Evolutionary conservation across 1,140 invertebrate genomes (phyloP), one percentile per base, ranked within the genome.

Genomic region (Sminthurinus signatus): DNA sequence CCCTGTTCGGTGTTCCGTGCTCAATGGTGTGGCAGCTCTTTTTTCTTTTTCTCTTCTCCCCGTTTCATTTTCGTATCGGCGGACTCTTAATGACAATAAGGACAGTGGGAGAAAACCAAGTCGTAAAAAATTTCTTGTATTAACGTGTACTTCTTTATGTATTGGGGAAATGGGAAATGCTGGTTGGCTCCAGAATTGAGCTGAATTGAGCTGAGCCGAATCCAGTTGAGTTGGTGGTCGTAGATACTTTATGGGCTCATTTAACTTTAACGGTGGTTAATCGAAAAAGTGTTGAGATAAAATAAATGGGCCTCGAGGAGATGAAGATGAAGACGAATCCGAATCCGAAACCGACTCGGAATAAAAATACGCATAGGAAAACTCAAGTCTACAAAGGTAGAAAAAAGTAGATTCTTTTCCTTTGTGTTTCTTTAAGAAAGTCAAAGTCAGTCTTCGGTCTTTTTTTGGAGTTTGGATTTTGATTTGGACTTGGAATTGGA

Each of bases 221-320:
- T n/a, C n/a, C n/a, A n/a, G n/a, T n/a, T n/a, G n/a, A n/a, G n/a
- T n/a, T n/a, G n/a, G 44, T n/a, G 44, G 21, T 46, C 44, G 23
- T 52, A 27, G 50, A 52, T 52, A 52, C 54, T 59, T 62, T 62
- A 62, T 62, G 60, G 51, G 60, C 50, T 62, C 48, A 62, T 52
- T 51, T 62, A 51, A 39, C 17, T 62, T 62, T 62, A 52, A 62
- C 51, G 60, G 51, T 62, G 50, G 60, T 62, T 62, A 62, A 62
- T 62, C 60, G 60, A 62, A 62, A 62, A 62, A 62, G 51, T 42
- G 60, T 62, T 62, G 60, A 62, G 50, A 62, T 62, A 51, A 62
- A 62, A 62, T 62, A 52, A 62, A 62, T 54, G 48, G 51, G 60
- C 29, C 25, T 32, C 29, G 54, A n/a, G n/a, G n/a, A n/a, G n/a